Conservation (phyloP, 2,888 invertebrate species). For the Syrista parreyssii region DNA sequence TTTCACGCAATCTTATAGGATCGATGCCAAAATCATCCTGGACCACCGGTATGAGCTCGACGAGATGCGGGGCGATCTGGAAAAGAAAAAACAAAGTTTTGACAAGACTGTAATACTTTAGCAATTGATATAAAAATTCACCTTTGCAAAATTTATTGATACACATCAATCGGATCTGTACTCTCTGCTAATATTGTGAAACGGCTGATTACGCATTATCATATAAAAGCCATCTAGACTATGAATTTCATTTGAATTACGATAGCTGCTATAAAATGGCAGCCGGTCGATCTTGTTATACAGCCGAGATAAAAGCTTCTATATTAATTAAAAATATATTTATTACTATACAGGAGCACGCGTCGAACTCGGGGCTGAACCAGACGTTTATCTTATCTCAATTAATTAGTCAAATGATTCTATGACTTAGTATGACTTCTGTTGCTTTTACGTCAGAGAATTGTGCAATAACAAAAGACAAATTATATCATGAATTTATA, state of each 20-base stretch:
- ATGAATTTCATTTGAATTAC: neutral
- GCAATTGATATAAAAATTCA: neutral
- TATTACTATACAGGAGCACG: neutral
- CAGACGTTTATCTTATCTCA: neutral
- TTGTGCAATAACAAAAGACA: neutral
- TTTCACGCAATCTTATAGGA: slow-evolving; percentile 71
- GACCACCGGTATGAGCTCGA: slow-evolving; percentile 75
- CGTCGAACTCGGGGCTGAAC: neutral
- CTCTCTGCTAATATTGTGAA: neutral
- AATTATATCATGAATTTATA: neutral
- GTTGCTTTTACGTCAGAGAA: neutral
- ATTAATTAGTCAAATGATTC: neutral
- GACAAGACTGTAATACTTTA: neutral
- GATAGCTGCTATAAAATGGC: neutral
- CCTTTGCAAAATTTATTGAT: neutral
- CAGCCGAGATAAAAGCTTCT: neutral
- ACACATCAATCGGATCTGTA: neutral
- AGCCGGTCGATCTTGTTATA: neutral
- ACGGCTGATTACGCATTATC: neutral
- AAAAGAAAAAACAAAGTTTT: slow-evolving; percentile 26
- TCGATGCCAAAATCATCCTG: slow-evolving; percentile 78
- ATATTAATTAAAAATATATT: neutral
- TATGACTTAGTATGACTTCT: neutral
- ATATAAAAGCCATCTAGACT: neutral
- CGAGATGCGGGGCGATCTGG: slow-evolving; percentile 77